Percentiles rank a stretch among this genome's conserved stretches.
Conservation (phyloP, 2,888 invertebrate species). For the Nephrotoma flavescens region DNA sequence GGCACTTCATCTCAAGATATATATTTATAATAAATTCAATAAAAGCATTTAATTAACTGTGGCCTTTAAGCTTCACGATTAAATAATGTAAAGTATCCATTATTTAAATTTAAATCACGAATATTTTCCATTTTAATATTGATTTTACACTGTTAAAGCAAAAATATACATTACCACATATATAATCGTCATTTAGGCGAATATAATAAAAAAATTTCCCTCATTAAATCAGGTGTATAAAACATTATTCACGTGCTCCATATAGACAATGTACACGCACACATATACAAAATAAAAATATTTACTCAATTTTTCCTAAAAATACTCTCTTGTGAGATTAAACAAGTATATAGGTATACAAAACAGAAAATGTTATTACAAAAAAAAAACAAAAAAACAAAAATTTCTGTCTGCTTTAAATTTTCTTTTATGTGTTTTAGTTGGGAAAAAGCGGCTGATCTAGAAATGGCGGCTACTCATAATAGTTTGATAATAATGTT, state of each 20-base stretch:
- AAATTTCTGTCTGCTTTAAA: background rate
- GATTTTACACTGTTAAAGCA: background rate
- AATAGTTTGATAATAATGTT: background rate
- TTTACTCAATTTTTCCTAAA: background rate
- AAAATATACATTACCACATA: no score
- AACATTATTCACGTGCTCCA: background rate
- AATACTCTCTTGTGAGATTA: no score
- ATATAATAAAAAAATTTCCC: background rate
- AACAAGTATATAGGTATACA: no score
- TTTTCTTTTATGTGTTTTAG: background rate
- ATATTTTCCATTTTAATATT: no score
- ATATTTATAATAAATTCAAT: no score
- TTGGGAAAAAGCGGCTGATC: conserved; percentile 3
- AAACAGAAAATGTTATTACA: no score
- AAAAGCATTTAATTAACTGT: no score
- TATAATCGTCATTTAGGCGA: background rate
- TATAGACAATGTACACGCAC: background rate
- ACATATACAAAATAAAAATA: background rate
- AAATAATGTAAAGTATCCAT: no score
- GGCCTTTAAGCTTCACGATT: no score
- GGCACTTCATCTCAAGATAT: no score
- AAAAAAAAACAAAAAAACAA: background rate
- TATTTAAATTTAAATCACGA: no score
- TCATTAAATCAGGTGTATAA: background rate
- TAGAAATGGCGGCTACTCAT: background rate